phyloP scores from a whole-genome alignment of 2,113 vertebrate genomes.

The Bubo scandiacus region DNA sequence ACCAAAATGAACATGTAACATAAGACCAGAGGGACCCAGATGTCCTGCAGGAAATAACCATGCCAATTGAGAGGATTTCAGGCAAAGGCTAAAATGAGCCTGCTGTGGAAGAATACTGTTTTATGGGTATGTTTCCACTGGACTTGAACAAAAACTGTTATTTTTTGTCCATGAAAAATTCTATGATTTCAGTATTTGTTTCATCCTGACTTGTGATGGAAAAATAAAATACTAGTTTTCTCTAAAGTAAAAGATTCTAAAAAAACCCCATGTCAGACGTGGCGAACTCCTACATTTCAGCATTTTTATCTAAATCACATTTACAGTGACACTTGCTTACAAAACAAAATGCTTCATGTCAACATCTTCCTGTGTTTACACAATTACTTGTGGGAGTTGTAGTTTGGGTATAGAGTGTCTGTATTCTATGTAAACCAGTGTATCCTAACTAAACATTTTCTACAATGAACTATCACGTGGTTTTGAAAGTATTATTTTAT shows the following conservation, averaged over 20 bases:
- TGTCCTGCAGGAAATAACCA: background rate
- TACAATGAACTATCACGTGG: background rate
- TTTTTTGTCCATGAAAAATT: background rate
- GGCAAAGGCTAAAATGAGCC: background rate
- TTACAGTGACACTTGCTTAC: background rate
- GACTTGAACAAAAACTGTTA: background rate
- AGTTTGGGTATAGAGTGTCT: background rate
- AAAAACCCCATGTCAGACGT: background rate
- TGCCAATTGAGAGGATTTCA: background rate
- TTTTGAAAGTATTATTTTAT: background rate
- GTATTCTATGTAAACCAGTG: background rate
- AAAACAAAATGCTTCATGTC: background rate
- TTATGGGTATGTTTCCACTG: background rate
- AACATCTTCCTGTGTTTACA: background rate
- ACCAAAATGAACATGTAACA: background rate
- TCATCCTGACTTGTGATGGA: background rate
- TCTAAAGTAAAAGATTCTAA: background rate
- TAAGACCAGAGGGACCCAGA: background rate
- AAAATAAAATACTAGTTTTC: background rate
- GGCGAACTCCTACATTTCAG: background rate
- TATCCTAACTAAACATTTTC: background rate
- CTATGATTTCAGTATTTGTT: background rate
- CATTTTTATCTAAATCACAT: background rate
- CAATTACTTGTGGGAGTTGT: background rate
- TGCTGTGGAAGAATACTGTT: background rate